Conservation (phyloP, 2,113 vertebrate genomes). For the Corythoichthys intestinalis region DNA sequence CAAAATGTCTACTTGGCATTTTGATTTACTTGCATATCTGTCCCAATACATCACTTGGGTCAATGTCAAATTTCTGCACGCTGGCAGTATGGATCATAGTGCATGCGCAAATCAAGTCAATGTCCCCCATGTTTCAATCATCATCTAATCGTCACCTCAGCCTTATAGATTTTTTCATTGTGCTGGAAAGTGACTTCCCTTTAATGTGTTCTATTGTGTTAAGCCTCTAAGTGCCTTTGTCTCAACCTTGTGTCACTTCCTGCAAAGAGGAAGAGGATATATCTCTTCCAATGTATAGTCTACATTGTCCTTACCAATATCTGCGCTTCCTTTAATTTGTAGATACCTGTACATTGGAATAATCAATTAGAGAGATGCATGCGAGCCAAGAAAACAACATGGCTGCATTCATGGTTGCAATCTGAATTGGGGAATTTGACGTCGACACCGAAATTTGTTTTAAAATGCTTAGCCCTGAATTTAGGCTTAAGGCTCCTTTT, state of each 20-base stretch:
- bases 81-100: slow-evolving; percentile 26
- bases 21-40: neutral
- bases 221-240: slow-evolving; percentile 55
- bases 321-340: slow-evolving; percentile 36
- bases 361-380: neutral
- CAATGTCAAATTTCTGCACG: slow-evolving; percentile 52
- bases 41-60: slow-evolving; percentile 38
- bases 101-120: neutral
- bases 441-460: too few species aligned
- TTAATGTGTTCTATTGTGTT: slow-evolving; percentile 30
- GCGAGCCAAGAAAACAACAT: slow-evolving; percentile 26
- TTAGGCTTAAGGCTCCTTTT: too few species aligned
- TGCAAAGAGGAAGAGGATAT: slow-evolving; percentile 36
- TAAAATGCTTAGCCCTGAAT: too few species aligned
- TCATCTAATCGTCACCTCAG: slow-evolving; percentile 19
- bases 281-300: slow-evolving; percentile 24
- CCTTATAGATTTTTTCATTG: slow-evolving; percentile 42
- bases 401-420: too few species aligned
- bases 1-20: neutral
- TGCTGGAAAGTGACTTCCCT: slow-evolving; percentile 17
- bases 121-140: slow-evolving; percentile 10
- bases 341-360: neutral
- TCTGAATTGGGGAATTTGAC: too few species aligned
- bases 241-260: slow-evolving; percentile 41
- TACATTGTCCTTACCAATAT: slow-evolving; percentile 51